Conservation (phyloP, 2,888 invertebrate species). For the Lathronympha strigana region DNA sequence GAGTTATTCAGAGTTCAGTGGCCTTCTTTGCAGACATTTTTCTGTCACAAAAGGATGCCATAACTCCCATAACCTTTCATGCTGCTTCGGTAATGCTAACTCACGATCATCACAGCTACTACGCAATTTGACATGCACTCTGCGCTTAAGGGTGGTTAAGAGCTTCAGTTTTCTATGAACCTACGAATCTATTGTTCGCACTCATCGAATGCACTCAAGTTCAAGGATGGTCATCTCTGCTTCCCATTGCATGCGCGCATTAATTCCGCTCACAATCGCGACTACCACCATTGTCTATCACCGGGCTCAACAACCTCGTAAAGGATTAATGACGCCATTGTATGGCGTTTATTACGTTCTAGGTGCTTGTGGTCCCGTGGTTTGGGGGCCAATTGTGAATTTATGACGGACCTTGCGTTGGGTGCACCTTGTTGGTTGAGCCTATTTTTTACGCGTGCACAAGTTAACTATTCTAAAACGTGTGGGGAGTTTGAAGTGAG, state of each 20-base stretch:
- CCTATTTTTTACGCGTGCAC: neutral
- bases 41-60: too few species aligned
- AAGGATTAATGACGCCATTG: conserved; percentile 76
- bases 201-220: conserved; percentile 66
- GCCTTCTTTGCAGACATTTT: too few species aligned
- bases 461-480: too few species aligned
- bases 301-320: conserved; percentile 75
- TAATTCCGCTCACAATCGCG: conserved; percentile 79
- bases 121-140: too few species aligned
- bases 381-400: neutral
- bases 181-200: conserved; percentile 10
- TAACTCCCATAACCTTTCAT: too few species aligned
- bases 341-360: conserved; percentile 40
- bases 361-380: conserved; percentile 5
- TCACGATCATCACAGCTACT: too few species aligned
- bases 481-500: too few species aligned
- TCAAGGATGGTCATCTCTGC: conserved; percentile 80
- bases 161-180: neutral
- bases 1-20: too few species aligned
- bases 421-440: neutral
- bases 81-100: too few species aligned
- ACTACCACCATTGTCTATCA: conserved; percentile 83
- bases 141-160: too few species aligned
- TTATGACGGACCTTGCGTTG: neutral
- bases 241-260: conserved; percentile 79